Base-by-base conservation (phyloP, 1,140 invertebrate genomes). In the Cydia amplana region DNA sequence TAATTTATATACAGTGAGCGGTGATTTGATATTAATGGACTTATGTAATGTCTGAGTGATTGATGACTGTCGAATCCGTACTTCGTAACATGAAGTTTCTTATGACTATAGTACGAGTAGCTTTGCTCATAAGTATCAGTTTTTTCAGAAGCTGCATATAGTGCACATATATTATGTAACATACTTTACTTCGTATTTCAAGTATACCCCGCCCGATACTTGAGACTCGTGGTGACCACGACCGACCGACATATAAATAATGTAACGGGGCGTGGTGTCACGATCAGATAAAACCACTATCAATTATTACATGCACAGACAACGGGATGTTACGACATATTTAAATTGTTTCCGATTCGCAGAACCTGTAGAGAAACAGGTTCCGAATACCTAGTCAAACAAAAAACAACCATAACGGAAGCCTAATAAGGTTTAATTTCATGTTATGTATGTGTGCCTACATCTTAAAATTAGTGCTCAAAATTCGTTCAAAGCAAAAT, bases 261-360 rank as follows among this genome's bases (percentile, higher is more conserved):
- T 23, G 55, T 60, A 60, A 23, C 55, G 1, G n/a, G 49, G 49
- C 49, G 49, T 51, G n/a, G 49, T 51, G 49, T 0, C 49, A 14
- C 14, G 65, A 70, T 32, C 65, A 23, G 20, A 60, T 12, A 60
- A 49, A 49, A 60, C 20, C 55, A 23, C 18, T 6, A 55, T 60
- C 55, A 23, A 23, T 60, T 23, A 60, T 23, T 20, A 60, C 55
- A 60, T 36, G 28, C 64, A 14, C 65, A 36, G 14, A 23, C 36
- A 43, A 43, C 55, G 32, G 65, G 65, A 70, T 70, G 65, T 70
- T 70, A 70, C n/a, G 65, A 60, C 32, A 36, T 70, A 70, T 40
- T 70, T 40, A 36, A 70, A 70, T 70, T 16, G 36, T 70, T 70
- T 70, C 65, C 65, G 65, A 70, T 70, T 4, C 32, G 65, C 43